Evolutionary conservation across 2,113 vertebrate species (phyloP), one percentile per base, ranked within the genome.

Genomic region (Trematocara stigmaticum): DNA sequence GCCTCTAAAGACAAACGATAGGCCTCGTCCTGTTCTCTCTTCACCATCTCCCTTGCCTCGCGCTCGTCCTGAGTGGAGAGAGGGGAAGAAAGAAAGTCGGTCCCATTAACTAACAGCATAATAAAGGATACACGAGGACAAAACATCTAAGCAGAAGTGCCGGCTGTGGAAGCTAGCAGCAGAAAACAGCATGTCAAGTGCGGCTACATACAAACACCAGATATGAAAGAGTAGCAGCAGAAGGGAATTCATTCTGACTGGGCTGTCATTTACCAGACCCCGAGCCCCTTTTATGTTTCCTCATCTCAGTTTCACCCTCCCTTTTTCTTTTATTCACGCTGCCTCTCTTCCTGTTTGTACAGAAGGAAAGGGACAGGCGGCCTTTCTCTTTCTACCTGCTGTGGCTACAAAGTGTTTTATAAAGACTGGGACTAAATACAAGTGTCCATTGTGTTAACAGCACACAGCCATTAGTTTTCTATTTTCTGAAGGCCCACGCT

Each of bases 1-100:
- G 99, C 99, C 95, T 99, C 99, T 90, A 99, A 96, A 2, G 99
- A 99, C 94, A 99, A 92, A 85, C 97, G 98, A 91, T 99, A 99
- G 0, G 99, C 99, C 92, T 99, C 98, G 49, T 99, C 98, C 92
- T 99, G 99, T 86, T 99, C 99, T 87, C 98, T 97, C 87, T 99
- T 99, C 96, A 99, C 98, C 85, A 97, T 98, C 95, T 99, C 99
- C 95, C 99, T 97, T 13, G 98, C 98, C 94, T 99, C 99, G 76
- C 99, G 98, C 88, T 99, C 98, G 89, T 99, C 98, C 99, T 99
- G 93, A 52, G 82, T 38, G 82, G 53, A 64, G 57, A 81, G 20
- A 78, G 29, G 64, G 64, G 10, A 69, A 80, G 64, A 84, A 13
- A 89, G 64, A 87, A 81, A 87, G 81, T 56, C 52, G 45, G 52